Evolutionary conservation across 2,113 vertebrate genomes (phyloP).

Genomic region (Rhagologus leucostigma): DNA sequence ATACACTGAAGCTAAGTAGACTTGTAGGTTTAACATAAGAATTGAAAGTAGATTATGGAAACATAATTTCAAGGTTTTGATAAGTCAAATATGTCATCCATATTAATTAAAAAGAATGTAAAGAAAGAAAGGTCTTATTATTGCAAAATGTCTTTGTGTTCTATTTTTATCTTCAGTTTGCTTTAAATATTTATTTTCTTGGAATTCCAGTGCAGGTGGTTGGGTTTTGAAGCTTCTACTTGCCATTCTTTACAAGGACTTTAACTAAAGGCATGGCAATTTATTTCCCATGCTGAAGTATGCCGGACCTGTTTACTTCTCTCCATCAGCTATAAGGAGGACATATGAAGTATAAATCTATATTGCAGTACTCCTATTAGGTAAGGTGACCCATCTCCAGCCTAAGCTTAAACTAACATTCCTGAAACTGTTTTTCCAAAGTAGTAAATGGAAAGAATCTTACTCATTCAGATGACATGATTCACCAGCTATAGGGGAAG

Average conservation of each 20-base stretch:
- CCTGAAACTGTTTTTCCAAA: not conserved
- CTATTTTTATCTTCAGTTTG: not conserved
- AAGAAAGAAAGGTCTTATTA: not conserved
- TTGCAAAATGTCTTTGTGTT: not conserved
- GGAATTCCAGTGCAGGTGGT: not conserved
- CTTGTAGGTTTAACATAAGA: not conserved
- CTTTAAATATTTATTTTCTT: not conserved
- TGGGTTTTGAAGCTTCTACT: not conserved
- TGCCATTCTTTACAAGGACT: not conserved
- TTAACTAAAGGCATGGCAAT: not conserved
- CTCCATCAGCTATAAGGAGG: not conserved
- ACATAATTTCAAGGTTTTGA: conserved; percentile 7
- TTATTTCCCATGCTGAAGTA: not conserved
- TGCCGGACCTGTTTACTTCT: not conserved
- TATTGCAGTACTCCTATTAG: not conserved
- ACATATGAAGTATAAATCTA: not conserved
- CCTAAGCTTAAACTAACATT: not conserved
- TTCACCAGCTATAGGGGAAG: not conserved
- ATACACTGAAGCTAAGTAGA: not conserved
- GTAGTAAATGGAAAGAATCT: not conserved
- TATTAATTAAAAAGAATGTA: not conserved
- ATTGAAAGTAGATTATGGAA: conserved; percentile 26
- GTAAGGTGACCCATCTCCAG: not conserved
- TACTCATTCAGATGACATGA: not conserved
- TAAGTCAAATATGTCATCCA: not conserved